Base-by-base conservation (phyloP, 64 coral and sea anemone species). In the Porites lutea region DNA sequence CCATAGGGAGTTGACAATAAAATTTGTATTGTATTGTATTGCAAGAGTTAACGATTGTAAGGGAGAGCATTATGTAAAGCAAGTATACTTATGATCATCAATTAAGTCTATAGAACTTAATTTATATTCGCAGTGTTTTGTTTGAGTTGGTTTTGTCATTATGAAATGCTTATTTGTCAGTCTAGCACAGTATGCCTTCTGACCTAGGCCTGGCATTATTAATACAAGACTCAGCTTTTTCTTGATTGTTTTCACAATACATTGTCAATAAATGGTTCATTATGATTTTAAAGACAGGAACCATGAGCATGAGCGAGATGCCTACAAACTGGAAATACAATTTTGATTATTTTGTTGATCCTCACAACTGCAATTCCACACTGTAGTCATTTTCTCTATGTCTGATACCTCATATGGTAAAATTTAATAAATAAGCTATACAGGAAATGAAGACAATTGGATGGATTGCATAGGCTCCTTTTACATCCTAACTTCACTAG, bases 271-370 rank as follows among this genome's bases (percentile, higher is more conserved):
- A 37, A 8, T 71, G 69, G 23, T 71, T 37, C 8, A 20, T 7
- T 71, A 20, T 3, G 8, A 37, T 20, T 37, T 71, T 9, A 23
- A 44, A 37, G 8, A 71, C 43, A 71, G 27, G 23, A 37, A 71
- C 43, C 21, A 71, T 71, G 43, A 71, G 27, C 27, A 37, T 1
- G 23, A 71, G 69, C 43, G 23, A 71, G 23, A 21, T 71, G 69
- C 43, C 43, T 23, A 71, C 23, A 20, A 71, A 71, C 69, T 71
- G 69, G 43, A 71, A 71, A 71, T 71, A 71, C 69, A 71, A 71
- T 18, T 6, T 23, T 71, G 69, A 71, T 71, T 20, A 71, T 71
- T 71, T 71, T 71, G 20, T 71, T 71, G 69, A 22, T 71, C 22
- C 43, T 71, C 43, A 44, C 27, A 71, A 71, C 6, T 71, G 69